These are phyloP conservation scores for Trichomalopsis sarcophagae DNA, from an alignment of 1,140 invertebrate species.

Conservation along the genomic window DNA sequence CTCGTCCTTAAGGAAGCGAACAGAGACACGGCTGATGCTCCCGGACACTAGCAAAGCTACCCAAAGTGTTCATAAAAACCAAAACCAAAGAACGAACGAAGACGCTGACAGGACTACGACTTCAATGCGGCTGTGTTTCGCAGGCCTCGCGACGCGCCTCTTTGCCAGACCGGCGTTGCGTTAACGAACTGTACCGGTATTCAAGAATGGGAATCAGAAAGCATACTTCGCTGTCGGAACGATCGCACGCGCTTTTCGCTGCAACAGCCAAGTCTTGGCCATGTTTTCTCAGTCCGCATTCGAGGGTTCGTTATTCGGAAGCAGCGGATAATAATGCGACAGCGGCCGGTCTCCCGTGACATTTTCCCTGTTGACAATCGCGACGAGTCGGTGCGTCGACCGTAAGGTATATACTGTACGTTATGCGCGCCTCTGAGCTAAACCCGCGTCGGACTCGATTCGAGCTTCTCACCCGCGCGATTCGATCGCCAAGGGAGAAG, in stretches of 20 bases:
- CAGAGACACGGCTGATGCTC: constrained; percentile 44
- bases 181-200: not conserved
- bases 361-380: constrained; percentile 1
- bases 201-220: constrained; percentile 37
- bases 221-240: constrained; percentile 39
- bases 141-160: constrained; percentile 29
- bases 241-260: constrained; percentile 27
- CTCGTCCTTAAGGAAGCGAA: constrained; percentile 41
- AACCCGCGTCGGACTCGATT: not conserved
- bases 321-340: too few species aligned
- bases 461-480: too few species aligned
- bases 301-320: not conserved
- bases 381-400: not conserved
- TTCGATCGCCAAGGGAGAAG: not conserved
- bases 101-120: not conserved
- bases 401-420: not conserved
- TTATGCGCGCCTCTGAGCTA: too few species aligned
- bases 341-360: not conserved
- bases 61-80: constrained; percentile 69
- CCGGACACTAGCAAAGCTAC: constrained; percentile 67
- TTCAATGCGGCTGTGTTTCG: constrained; percentile 53
- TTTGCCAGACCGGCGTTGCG: constrained; percentile 53
- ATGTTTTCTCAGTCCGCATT: constrained; percentile 46
- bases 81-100: not conserved
- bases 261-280: constrained; percentile 48